Evolutionary conservation across 2,113 vertebrate genomes (phyloP).

Genomic region (Archilochus colubris): DNA sequence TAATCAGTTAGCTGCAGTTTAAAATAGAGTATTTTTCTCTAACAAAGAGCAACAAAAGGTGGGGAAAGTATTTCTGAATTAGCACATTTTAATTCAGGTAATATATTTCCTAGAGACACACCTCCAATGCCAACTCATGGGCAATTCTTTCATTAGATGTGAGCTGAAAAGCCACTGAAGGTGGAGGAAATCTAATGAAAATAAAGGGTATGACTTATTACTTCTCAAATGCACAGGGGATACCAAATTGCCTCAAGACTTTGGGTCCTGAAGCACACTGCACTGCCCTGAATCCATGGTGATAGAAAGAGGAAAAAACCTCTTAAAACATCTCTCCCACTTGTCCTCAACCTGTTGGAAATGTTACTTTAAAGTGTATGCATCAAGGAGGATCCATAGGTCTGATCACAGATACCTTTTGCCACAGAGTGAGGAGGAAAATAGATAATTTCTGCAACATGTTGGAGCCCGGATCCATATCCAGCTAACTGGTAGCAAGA

Average conservation of each 20-base stretch:
- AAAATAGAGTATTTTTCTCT: neutral
- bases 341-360: neutral
- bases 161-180: neutral
- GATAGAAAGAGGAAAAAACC: neutral
- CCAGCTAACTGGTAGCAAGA: neutral
- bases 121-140: neutral
- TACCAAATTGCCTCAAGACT: neutral
- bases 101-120: neutral
- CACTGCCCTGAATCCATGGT: neutral
- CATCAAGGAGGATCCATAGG: neutral
- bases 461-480: neutral
- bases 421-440: neutral
- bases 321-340: neutral
- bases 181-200: neutral
- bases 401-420: neutral
- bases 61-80: constrained; percentile 6
- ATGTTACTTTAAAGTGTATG: neutral
- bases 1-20: constrained; percentile 20
- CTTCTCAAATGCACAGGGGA: neutral
- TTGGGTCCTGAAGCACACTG: neutral
- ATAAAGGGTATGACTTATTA: neutral
- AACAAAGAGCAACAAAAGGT: constrained; percentile 4
- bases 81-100: neutral
- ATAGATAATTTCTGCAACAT: neutral
- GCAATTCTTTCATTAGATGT: neutral